Percentiles rank a stretch among this genome's conserved stretches.
Conservation (phyloP, 2,888 invertebrate genomes). For the Scaptomyza parva region DNA sequence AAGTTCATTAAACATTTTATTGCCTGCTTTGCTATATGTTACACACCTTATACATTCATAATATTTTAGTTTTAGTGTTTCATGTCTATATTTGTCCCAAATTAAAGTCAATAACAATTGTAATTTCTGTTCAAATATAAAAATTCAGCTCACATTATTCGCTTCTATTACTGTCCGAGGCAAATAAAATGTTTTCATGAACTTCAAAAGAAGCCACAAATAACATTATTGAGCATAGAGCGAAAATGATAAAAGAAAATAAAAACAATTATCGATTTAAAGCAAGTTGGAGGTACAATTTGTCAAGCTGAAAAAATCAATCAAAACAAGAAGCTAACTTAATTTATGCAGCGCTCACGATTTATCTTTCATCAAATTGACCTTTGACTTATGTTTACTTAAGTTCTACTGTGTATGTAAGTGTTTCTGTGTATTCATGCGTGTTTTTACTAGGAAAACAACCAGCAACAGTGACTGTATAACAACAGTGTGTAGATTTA, state of each 20-base stretch:
- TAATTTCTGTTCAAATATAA: too few species aligned
- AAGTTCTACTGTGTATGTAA: background rate
- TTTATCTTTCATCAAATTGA: slow-evolving; percentile 53
- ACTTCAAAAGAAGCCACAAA: slow-evolving; percentile 33
- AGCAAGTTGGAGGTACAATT: background rate
- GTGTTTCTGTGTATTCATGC: slow-evolving; percentile 8
- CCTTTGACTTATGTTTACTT: slow-evolving; percentile 41
- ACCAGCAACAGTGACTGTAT: slow-evolving; percentile 19
- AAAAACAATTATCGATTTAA: slow-evolving; percentile 33
- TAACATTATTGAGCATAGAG: slow-evolving; percentile 47
- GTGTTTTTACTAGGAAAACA: slow-evolving; percentile 7
- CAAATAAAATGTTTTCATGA: slow-evolving; percentile 36
- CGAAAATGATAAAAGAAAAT: background rate
- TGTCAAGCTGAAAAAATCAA: slow-evolving; percentile 8
- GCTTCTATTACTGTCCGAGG: background rate
- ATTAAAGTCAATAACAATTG: too few species aligned
- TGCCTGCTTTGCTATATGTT: too few species aligned
- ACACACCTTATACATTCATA: too few species aligned
- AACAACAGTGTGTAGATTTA: slow-evolving; percentile 35
- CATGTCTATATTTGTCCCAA: too few species aligned
- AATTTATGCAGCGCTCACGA: slow-evolving; percentile 46
- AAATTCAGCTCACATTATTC: slow-evolving; percentile 26
- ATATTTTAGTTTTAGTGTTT: too few species aligned
- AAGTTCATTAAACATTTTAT: too few species aligned
- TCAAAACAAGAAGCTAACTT: slow-evolving; percentile 17